These are phyloP conservation scores for Greenwoodochromis staneri DNA, from an alignment of 2,113 vertebrate genomes.

Conservation along the genomic window DNA sequence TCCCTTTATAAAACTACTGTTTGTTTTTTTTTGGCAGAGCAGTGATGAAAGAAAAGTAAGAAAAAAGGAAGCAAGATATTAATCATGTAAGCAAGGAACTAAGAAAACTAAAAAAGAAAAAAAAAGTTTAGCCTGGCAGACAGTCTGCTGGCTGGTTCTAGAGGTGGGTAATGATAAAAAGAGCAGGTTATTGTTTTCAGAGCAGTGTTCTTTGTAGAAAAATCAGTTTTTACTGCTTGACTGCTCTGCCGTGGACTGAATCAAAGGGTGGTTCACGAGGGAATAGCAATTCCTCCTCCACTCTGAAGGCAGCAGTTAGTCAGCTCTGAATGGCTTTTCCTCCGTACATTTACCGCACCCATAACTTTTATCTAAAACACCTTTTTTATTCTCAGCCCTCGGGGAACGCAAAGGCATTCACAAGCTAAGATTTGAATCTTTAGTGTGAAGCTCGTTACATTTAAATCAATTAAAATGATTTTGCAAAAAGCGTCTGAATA, in stretches of 20 bases:
- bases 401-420: neutral
- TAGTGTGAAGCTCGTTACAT: neutral
- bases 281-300: conserved; percentile 2
- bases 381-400: neutral
- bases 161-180: conserved; percentile 1
- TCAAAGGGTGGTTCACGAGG: conserved; percentile 27
- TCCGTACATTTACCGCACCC: neutral
- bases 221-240: conserved; percentile 48
- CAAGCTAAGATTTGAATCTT: neutral
- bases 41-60: neutral
- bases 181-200: conserved; percentile 29
- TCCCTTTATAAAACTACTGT: neutral
- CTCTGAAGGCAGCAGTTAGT: conserved; percentile 4
- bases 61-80: neutral
- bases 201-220: conserved; percentile 17
- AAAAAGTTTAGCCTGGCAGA: neutral
- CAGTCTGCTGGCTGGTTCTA: neutral
- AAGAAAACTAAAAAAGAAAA: neutral
- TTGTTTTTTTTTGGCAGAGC: neutral
- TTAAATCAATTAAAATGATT: neutral
- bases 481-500: neutral
- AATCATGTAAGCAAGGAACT: neutral
- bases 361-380: neutral
- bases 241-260: conserved; percentile 28
- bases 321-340: neutral